Evolutionary conservation across 2,888 invertebrate species (phyloP), one percentile per base, ranked within the genome.

Genomic region (Eristalis arbustorum): DNA sequence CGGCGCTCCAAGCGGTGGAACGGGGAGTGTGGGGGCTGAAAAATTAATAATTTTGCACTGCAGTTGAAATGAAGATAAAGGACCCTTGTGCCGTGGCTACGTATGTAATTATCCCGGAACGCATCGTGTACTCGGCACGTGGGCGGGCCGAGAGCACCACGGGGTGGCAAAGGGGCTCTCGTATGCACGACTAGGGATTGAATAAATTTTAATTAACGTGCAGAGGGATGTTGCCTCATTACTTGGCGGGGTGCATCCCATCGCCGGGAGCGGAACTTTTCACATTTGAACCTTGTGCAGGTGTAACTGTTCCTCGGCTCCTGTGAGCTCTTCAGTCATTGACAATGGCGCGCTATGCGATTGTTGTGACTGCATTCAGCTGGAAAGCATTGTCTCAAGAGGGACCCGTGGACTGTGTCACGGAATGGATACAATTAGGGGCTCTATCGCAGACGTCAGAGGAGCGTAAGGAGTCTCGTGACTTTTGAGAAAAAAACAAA

Each of bases 121-220:
- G 72, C 82, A 79, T 79, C 72, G 73, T 61, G 34, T 34, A 74
- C 56, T 73, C 18, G 22, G 67, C 62, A 34, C 18, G 18, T 31
- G 31, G 31, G 31, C 10, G 31, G 31, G n/a, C n/a, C 10, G 8
- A 10, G 31, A 10, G 31, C 6, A n/a, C n/a, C n/a, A n/a, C 10
- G 18, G 10, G 37, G 13, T 1, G 18, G 49, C n/a, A 0, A n/a
- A 18, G 1, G 37, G 0, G 10, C 2, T 3, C n/a, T n/a, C 69
- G 73, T 56, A 68, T 76, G 75, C 71, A 28, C 72, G 82, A 77
- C 77, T 77, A 77, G 77, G 81, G 82, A 85, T 85, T 77, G 69
- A 77, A 85, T 82, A 82, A 77, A 73, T 82, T 77, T 82, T 85
- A 85, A 85, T 82, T 85, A 85, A 82, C 49, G 49, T 49, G 49